Conservation (phyloP, 35 echinoderm and acorn worm genomes). For the Diadema setosum region DNA sequence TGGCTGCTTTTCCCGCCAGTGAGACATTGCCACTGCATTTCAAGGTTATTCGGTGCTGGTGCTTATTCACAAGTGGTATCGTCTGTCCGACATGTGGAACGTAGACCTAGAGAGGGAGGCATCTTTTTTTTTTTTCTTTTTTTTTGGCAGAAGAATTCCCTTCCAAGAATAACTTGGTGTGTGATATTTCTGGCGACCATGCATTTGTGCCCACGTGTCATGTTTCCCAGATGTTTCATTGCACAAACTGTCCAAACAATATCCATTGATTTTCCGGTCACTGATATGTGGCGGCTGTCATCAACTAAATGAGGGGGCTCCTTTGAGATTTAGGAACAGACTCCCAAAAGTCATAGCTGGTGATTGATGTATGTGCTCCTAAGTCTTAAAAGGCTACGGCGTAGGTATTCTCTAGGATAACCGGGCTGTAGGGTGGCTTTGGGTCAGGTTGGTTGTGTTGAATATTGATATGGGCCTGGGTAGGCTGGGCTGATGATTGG, state of each 20-base stretch:
- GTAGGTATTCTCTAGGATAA: background rate
- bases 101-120: background rate
- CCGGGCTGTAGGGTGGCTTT: background rate
- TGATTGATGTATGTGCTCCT: background rate
- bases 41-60: background rate
- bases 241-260: background rate
- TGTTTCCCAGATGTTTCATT: background rate
- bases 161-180: background rate
- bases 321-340: background rate
- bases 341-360: background rate
- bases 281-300: background rate
- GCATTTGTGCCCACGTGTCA: background rate
- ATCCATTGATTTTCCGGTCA: background rate
- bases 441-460: background rate
- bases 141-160: slow-evolving; percentile 11
- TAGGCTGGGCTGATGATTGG: background rate
- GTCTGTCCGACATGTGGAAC: background rate
- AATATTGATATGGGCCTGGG: background rate
- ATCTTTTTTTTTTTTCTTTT: no score
- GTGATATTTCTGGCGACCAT: background rate
- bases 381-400: background rate
- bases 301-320: background rate
- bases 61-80: background rate
- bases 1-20: background rate
- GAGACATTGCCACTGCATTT: background rate